Evolutionary conservation across 1,140 invertebrate species (phyloP).

Genomic region (Drosophila sp.): DNA sequence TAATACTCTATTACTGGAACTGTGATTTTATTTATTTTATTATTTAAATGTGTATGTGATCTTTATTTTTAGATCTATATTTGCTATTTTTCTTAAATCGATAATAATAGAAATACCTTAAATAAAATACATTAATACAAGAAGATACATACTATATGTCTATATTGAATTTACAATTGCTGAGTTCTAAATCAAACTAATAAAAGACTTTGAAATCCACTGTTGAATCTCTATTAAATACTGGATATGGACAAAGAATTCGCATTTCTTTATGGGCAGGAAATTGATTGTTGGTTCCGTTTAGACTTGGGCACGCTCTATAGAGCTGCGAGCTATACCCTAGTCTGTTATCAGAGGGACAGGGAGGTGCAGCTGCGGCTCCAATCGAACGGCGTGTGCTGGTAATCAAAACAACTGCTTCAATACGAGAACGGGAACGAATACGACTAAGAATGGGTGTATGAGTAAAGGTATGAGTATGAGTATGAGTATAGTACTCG

Average conservation of each 20-base stretch:
- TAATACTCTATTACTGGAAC: too few species aligned
- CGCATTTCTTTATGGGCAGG: slow-evolving; percentile 4
- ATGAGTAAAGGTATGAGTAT: slow-evolving; percentile 13
- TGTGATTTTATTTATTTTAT: too few species aligned
- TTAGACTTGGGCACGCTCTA: slow-evolving; percentile 23
- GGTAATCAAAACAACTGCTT: slow-evolving; percentile 39
- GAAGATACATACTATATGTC: too few species aligned
- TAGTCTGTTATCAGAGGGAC: not conserved
- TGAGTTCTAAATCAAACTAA: too few species aligned
- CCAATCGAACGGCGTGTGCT: slow-evolving; percentile 44
- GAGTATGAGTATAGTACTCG: slow-evolving; percentile 23
- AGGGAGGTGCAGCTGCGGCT: slow-evolving; percentile 33
- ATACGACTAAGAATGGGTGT: slow-evolving; percentile 1
- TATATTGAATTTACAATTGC: too few species aligned
- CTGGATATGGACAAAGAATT: not conserved
- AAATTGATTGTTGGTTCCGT: slow-evolving; percentile 9
- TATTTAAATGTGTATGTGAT: too few species aligned
- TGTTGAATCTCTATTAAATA: slow-evolving; percentile 2
- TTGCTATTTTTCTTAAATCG: too few species aligned
- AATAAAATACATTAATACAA: too few species aligned
- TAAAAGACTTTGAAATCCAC: not conserved
- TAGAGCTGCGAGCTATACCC: not conserved
- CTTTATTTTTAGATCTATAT: too few species aligned
- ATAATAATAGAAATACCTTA: too few species aligned
- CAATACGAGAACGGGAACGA: slow-evolving; percentile 9